Conservation (phyloP, 2,888 invertebrate genomes). For the Hypomecis punctinalis region DNA sequence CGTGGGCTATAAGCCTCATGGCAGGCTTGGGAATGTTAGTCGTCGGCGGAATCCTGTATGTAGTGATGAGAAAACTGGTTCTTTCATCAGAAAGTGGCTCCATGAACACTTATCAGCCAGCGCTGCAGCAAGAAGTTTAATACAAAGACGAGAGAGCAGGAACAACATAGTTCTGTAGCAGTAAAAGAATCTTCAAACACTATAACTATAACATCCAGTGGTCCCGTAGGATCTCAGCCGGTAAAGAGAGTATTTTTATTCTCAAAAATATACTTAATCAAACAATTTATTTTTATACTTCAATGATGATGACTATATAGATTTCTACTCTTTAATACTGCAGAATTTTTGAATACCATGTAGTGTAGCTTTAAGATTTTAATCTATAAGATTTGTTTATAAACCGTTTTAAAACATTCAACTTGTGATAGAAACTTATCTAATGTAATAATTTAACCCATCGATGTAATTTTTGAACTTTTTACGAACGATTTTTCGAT, state of each 20-base stretch:
- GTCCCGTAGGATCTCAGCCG: neutral
- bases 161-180: neutral
- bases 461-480: constrained; percentile 14
- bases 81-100: constrained; percentile 82
- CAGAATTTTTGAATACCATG: neutral
- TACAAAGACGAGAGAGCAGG: constrained; percentile 5
- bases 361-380: neutral
- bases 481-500: constrained; percentile 6
- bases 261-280: no score
- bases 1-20: constrained; percentile 90
- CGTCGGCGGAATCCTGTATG: constrained; percentile 88
- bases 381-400: neutral
- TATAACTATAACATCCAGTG: neutral
- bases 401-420: neutral
- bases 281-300: no score
- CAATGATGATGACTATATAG: no score
- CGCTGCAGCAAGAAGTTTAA: constrained; percentile 82
- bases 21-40: constrained; percentile 88
- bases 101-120: constrained; percentile 82
- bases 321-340: no score
- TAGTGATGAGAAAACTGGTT: constrained; percentile 88
- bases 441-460: constrained; percentile 15
- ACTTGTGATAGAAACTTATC: neutral
- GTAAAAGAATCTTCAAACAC: neutral
- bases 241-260: no score